Conservation (phyloP, 2,797 vertebrate species). For the Pipistrellus nathusii region DNA sequence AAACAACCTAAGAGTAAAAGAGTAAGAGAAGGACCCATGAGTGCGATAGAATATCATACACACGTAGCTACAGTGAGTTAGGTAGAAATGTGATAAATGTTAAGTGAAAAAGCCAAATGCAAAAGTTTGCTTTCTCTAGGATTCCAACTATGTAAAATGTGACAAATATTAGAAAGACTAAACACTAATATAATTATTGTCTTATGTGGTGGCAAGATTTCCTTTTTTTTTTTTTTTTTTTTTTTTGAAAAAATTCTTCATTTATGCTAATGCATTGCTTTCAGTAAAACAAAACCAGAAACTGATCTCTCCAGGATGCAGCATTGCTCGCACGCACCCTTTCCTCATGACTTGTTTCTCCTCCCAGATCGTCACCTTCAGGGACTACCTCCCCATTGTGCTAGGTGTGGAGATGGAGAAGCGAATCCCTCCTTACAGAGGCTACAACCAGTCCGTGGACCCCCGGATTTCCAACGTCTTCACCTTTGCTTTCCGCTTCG, state of each 20-base stretch:
- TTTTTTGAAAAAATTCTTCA: neutral
- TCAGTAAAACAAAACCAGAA: neutral
- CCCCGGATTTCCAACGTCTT: constrained; percentile 92
- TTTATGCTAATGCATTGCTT: neutral
- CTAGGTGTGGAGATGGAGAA: constrained; percentile 85
- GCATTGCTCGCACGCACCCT: neutral
- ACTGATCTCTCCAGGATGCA: neutral
- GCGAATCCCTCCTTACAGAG: constrained; percentile 87
- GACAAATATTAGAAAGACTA: neutral
- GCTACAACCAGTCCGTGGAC: constrained; percentile 89
- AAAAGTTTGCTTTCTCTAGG: neutral
- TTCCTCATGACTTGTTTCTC: neutral
- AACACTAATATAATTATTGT: neutral
- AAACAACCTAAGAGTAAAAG: neutral
- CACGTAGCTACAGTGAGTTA: neutral
- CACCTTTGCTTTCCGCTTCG: constrained; percentile 93
- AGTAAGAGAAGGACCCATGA: neutral
- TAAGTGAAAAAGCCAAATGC: neutral
- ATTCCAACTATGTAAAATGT: neutral
- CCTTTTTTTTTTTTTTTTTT: constrained; percentile 37
- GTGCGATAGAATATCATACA: neutral
- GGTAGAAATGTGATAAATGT: neutral
- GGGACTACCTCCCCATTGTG: constrained; percentile 91
- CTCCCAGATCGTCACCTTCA: constrained; percentile 90
- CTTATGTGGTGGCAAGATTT: neutral